Conservation (phyloP, 2,113 vertebrate genomes). For the Psilopogon haemacephalus region DNA sequence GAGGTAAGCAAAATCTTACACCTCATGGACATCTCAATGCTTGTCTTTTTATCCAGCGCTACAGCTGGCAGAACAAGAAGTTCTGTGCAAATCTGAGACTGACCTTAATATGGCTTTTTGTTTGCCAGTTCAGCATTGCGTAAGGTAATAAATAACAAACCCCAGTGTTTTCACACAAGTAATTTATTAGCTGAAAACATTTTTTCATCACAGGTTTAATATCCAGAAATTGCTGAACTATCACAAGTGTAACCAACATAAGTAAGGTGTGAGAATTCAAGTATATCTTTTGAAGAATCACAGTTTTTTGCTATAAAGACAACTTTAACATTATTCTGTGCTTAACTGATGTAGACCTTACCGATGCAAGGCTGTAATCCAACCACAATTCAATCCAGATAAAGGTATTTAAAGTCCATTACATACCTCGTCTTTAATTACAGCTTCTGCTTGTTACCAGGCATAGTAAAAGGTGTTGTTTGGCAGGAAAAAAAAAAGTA, state of each 20-base stretch:
- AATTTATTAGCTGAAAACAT: slow-evolving; percentile 68
- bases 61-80: background rate
- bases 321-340: background rate
- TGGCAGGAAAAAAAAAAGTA: background rate
- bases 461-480: background rate
- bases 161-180: background rate
- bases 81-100: background rate
- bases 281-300: slow-evolving; percentile 15
- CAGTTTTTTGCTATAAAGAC: slow-evolving; percentile 24
- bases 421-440: background rate
- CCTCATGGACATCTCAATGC: background rate
- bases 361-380: background rate
- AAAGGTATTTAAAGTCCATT: background rate
- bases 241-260: background rate
- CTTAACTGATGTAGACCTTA: background rate
- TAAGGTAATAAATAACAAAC: background rate
- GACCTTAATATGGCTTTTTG: background rate
- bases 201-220: background rate
- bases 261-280: slow-evolving; percentile 39
- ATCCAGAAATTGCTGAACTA: background rate
- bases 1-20: background rate
- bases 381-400: background rate
- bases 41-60: background rate
- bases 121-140: background rate
- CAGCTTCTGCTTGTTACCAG: slow-evolving; percentile 32